These are phyloP conservation scores for Chaetorhynchus papuensis DNA, from an alignment of 2,113 vertebrate species.

Conservation along the genomic window DNA sequence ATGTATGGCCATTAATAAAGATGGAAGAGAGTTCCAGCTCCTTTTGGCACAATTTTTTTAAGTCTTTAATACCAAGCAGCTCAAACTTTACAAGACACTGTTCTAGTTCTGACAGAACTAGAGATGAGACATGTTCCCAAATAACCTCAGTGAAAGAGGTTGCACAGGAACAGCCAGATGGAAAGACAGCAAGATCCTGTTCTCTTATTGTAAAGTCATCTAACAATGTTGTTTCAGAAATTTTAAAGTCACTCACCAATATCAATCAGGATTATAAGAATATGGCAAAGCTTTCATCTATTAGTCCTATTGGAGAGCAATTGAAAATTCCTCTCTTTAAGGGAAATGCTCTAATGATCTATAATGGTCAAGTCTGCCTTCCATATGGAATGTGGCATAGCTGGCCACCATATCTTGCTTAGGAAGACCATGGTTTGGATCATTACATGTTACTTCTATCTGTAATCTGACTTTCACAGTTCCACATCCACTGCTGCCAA, in stretches of 20 bases:
- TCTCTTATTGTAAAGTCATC: neutral
- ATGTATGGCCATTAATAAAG: neutral
- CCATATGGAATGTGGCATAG: neutral
- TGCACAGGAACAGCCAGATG: neutral
- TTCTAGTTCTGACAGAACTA: neutral
- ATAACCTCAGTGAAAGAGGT: neutral
- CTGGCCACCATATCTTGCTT: neutral
- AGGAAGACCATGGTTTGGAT: neutral
- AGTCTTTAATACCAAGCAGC: neutral
- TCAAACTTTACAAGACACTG: neutral
- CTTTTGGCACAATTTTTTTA: neutral
- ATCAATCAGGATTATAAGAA: neutral
- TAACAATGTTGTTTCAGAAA: neutral
- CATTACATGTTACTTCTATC: neutral
- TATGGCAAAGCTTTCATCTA: neutral
- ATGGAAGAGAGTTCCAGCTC: neutral
- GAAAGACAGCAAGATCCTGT: neutral
- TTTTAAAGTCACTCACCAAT: neutral
- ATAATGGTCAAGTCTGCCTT: neutral
- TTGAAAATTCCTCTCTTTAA: neutral
- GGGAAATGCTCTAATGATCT: neutral
- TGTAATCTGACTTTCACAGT: accelerated
- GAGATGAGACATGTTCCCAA: neutral
- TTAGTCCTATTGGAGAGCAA: neutral
- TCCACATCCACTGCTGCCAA: neutral